phyloP scores from a whole-genome alignment of 2,888 invertebrate species.

The Imbricaverruca yamaguchii region DNA sequence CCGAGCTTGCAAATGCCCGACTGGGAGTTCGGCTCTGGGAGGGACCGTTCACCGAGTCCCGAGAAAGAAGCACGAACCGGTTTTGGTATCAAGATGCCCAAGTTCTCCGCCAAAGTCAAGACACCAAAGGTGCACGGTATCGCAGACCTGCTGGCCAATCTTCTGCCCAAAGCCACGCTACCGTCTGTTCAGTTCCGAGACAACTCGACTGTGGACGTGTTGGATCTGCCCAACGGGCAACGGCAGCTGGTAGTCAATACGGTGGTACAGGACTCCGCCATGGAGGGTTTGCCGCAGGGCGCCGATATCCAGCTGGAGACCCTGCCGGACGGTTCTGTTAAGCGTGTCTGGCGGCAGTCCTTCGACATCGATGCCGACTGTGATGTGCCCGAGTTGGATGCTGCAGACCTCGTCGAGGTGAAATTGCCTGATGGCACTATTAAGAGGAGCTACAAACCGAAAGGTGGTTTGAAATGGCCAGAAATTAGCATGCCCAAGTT shows the following conservation, averaged over 20 bases:
- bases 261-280: not conserved
- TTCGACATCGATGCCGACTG: conserved; percentile 25
- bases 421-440: conserved; percentile 8
- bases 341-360: not conserved
- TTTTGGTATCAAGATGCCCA: not conserved
- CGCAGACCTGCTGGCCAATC: not conserved
- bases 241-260: not conserved
- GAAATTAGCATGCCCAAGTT: not conserved
- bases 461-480: not conserved
- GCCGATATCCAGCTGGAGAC: not conserved
- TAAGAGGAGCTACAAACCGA: not conserved
- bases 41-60: not conserved
- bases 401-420: conserved; percentile 26
- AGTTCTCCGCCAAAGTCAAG: not conserved
- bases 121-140: not conserved
- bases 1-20: not conserved
- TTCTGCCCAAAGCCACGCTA: not conserved
- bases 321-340: not conserved
- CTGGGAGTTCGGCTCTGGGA: not conserved
- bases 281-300: not conserved
- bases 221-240: not conserved
- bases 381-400: conserved; percentile 25
- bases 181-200: not conserved
- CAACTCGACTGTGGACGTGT: not conserved
- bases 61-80: not conserved